Percentiles rank a stretch among this genome's conserved stretches.
These are phyloP conservation scores for Lagria hirta DNA, from an alignment of 2,888 invertebrate species.

Conservation along the genomic window DNA sequence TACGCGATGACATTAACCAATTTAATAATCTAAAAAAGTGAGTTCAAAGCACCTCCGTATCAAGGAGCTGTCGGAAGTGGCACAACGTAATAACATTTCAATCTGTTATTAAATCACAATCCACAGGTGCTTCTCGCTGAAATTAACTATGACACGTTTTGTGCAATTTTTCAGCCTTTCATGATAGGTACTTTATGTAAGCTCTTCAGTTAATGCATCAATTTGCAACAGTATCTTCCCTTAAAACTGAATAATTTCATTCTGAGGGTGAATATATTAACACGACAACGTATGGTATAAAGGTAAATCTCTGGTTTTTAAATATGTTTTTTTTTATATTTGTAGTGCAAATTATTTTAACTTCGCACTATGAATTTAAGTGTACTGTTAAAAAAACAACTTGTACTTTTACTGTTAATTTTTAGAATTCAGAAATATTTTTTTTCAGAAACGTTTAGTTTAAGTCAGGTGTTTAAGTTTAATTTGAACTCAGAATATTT, in stretches of 20 bases:
- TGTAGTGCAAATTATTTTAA: too few species aligned
- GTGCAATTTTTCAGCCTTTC: conserved; percentile 15
- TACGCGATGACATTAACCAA: conserved; percentile 33
- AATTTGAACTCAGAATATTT: too few species aligned
- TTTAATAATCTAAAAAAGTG: conserved; percentile 37
- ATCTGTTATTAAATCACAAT: conserved; percentile 40
- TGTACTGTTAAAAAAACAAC: too few species aligned
- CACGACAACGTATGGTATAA: conserved; percentile 10
- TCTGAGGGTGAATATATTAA: conserved; percentile 26
- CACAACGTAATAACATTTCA: conserved; percentile 38
- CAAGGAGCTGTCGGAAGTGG: conserved; percentile 38
- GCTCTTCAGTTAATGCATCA: conserved; percentile 17
- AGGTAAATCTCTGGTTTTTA: conserved; percentile 15
- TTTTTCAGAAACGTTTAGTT: too few species aligned
- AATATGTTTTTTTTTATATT: too few species aligned
- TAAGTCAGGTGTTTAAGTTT: too few species aligned
- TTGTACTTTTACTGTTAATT: too few species aligned
- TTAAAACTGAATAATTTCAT: conserved; percentile 14
- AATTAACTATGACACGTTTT: conserved; percentile 27
- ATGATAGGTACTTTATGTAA: conserved; percentile 3
- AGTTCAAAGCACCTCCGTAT: conserved; percentile 34
- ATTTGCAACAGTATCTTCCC: conserved; percentile 14
- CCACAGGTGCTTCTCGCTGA: conserved; percentile 36
- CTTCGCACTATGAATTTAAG: too few species aligned
- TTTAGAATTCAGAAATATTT: too few species aligned